These are phyloP conservation scores for Rhopilema esculentum DNA, from an alignment of 30 jellyfish, hydroid and myxozoan genomes.

Conservation along the genomic window DNA sequence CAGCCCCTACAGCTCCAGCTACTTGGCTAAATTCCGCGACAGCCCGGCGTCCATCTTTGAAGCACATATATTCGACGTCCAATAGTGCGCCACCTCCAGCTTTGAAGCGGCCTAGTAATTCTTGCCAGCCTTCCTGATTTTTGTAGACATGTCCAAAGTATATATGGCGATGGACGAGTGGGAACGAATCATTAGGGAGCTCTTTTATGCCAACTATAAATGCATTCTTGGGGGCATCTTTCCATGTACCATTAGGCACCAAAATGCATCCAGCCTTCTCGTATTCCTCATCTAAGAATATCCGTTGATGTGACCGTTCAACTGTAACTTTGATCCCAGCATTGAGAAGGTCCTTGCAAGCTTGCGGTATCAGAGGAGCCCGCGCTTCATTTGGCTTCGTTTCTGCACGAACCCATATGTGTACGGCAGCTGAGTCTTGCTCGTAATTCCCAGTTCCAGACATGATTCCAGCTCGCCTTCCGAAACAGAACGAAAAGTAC, in stretches of 20 bases:
- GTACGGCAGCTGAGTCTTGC: slow-evolving; percentile 14
- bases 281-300: slow-evolving; percentile 66
- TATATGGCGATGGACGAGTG: slow-evolving; percentile 66
- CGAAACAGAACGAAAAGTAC: not conserved
- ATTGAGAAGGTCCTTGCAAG: slow-evolving; percentile 61
- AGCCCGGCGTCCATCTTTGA: slow-evolving; percentile 74
- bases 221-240: slow-evolving; percentile 61
- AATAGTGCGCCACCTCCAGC: slow-evolving; percentile 82
- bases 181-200: slow-evolving; percentile 61
- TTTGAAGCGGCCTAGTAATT: slow-evolving; percentile 58
- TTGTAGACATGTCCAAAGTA: slow-evolving; percentile 72
- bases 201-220: slow-evolving; percentile 75
- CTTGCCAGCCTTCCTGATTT: slow-evolving; percentile 82
- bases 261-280: slow-evolving; percentile 56
- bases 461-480: not conserved
- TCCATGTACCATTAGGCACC: slow-evolving; percentile 63
- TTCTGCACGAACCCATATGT: slow-evolving; percentile 79
- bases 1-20: slow-evolving; percentile 84
- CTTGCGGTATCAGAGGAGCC: slow-evolving; percentile 79
- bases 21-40: slow-evolving; percentile 79
- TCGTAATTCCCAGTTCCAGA: not conserved
- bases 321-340: slow-evolving; percentile 70
- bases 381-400: slow-evolving; percentile 68
- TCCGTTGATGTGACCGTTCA: slow-evolving; percentile 64
- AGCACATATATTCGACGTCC: slow-evolving; percentile 78